Base-by-base conservation (phyloP, 23 tunicate genomes). In the Botrylloides violaceus region DNA sequence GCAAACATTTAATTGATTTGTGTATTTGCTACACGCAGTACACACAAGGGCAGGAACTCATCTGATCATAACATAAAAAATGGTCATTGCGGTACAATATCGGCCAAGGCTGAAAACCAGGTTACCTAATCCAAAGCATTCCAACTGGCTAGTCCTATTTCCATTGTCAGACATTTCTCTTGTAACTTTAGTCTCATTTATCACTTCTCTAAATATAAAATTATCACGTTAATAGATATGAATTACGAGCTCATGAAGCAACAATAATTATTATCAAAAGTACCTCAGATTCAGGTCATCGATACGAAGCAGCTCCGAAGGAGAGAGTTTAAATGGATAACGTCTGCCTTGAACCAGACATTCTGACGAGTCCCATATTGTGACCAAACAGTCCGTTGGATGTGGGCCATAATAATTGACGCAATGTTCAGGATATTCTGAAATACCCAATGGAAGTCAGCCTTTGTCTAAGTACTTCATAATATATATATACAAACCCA, bases 401-500 rank as follows among this genome's bases (percentile, higher is more conserved):
- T 76, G 80, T 3, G 70, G 68, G 15, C 80, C 80, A 38, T 76
- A 76, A 39, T 76, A 76, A 23, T 34, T 35, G 49, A 19, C 25
- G 32, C 80, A 61, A 61, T 39, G 15, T 26, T 25, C 7, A 61
- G 80, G 80, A 24, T 31, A 61, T 21, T 24, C 80, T 76, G 58
- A 12, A 19, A n/a, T 4, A 31, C 35, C n/a, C 24, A 62, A 26
- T 62, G 23, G 3, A 29, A 29, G 3, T 31, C 34, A 43, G 9
- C 15, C 15, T 7, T 43, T 7, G 15, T 7, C 9, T 9, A 25
- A 1, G 15, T 28, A 23, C 20, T 36, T 21, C 47, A 15, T 7
- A 25, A 27, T 4, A 23, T 25, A 19, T 0, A 37, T 36, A 21
- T 28, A 5, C 22, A 43, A 7, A n/a, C 26, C 32, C 23, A 60